These are phyloP conservation scores for Megaceryle alcyon DNA, from an alignment of 2,797 vertebrate genomes.

Conservation along the genomic window DNA sequence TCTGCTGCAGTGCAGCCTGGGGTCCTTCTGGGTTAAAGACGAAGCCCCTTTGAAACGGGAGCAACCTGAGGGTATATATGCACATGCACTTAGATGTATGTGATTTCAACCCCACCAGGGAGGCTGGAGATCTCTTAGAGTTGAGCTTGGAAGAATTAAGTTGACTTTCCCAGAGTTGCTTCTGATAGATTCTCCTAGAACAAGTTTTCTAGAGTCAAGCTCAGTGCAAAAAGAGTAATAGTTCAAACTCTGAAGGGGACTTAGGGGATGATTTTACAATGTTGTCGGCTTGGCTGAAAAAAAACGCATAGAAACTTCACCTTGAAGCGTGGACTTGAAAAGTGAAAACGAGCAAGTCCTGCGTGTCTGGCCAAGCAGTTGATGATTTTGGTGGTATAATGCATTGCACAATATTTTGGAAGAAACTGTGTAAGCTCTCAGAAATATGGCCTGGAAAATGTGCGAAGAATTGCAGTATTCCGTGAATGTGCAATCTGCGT, in stretches of 20 bases:
- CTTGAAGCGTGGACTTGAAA: slow-evolving; percentile 30
- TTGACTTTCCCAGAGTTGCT: background rate
- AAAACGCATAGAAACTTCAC: background rate
- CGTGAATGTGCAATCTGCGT: slow-evolving; percentile 34
- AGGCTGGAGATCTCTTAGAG: background rate
- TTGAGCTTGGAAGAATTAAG: background rate
- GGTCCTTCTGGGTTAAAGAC: background rate
- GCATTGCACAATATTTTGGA: slow-evolving; percentile 45
- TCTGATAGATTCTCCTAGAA: slow-evolving; percentile 12
- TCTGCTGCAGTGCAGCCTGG: background rate
- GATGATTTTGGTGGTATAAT: slow-evolving; percentile 35
- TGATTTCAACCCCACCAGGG: background rate
- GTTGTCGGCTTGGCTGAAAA: slow-evolving; percentile 40
- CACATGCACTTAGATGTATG: rapidly evolving
- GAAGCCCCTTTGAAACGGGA: background rate
- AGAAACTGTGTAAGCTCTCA: slow-evolving; percentile 60
- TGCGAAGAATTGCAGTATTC: slow-evolving; percentile 29
- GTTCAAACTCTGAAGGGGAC: slow-evolving; percentile 43
- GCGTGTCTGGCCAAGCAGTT: slow-evolving; percentile 36
- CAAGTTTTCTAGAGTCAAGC: slow-evolving; percentile 50
- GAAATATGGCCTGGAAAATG: slow-evolving; percentile 67
- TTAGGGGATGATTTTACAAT: slow-evolving; percentile 44
- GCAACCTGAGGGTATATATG: rapidly evolving
- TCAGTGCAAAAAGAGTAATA: slow-evolving; percentile 54
- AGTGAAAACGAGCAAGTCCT: slow-evolving; percentile 28